Percentiles rank a stretch among this genome's conserved stretches.
Evolutionary conservation across 2,113 vertebrate genomes (phyloP).

Genomic region (Pagrus major): DNA sequence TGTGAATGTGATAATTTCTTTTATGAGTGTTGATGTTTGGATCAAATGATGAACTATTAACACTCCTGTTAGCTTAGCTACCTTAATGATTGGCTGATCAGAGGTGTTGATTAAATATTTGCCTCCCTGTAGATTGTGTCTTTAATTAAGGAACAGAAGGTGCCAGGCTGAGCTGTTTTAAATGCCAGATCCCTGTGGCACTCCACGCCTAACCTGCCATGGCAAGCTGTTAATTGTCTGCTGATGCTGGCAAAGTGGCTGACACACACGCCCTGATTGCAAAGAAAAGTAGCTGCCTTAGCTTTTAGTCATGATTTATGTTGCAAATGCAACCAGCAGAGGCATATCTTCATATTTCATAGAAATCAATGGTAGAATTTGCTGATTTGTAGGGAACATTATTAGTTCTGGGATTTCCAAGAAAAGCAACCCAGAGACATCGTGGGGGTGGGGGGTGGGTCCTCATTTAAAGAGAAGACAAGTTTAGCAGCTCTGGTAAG

Average conservation of each 20-base stretch:
- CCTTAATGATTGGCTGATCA: conserved; percentile 64
- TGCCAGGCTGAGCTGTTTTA: conserved; percentile 67
- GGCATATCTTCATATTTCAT: conserved; percentile 21
- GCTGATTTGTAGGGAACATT: conserved; percentile 37
- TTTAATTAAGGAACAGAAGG: conserved; percentile 81
- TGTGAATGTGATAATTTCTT: conserved; percentile 12
- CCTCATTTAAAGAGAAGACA: conserved; percentile 23
- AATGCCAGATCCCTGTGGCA: conserved; percentile 77
- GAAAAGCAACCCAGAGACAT: conserved; percentile 8
- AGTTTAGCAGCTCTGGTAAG: conserved; percentile 16
- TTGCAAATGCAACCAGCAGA: conserved; percentile 29
- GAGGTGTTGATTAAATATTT: conserved; percentile 76
- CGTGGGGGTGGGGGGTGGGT: neutral
- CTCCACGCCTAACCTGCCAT: conserved; percentile 69
- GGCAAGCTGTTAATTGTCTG: conserved; percentile 76
- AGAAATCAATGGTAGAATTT: conserved; percentile 18
- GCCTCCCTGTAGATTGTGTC: conserved; percentile 71
- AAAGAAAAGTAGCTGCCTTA: conserved; percentile 57
- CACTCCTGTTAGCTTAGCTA: conserved; percentile 18
- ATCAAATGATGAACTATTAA: conserved; percentile 45
- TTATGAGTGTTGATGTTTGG: conserved; percentile 39
- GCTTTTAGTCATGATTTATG: conserved; percentile 61
- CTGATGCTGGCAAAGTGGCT: conserved; percentile 66
- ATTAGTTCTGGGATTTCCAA: conserved; percentile 23
- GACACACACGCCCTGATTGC: conserved; percentile 38